Evolutionary conservation across 1,140 invertebrate species (phyloP), one percentile per base, ranked within the genome.

Genomic region (Drosophila azteca): DNA sequence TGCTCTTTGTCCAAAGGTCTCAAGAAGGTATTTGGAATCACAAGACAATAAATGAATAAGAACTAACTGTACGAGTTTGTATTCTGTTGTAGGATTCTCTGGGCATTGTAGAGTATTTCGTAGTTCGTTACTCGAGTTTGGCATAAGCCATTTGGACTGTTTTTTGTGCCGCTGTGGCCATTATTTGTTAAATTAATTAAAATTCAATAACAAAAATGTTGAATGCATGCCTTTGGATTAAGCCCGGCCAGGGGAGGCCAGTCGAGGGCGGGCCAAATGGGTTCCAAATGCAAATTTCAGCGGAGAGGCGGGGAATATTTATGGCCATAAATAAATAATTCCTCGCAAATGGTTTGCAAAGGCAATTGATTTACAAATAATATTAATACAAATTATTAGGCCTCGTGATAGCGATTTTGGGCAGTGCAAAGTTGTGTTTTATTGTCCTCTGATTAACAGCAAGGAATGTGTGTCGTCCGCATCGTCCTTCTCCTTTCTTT

Each of bases 111-210:
- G 49, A 26, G 24, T 26, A 68, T 68, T 69, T 45, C 49, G 63
- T 58, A 64, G 64, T 71, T 46, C 44, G 44, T 65, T 57, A 71
- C 67, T 75, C 61, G 58, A 57, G 50, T 62, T 84, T 67, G 39
- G 53, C 50, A 70, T 45, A 22, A 68, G 26, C 55, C 17, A 20
- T 35, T 31, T 31, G 8, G 29, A 70, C 50, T 64, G 54, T 45
- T 24, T 61, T 83, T 73, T n/a, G n/a, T 66, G 22, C 22, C 24
- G 29, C 17, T 9, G 49, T 24, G 1, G 43, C 66, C 66, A 67
- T 67, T 69, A 82, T 81, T 85, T 85, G 77, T 81, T 77, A 71
- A 85, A 84, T 84, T 84, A 84, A 84, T 84, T 85, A 85, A 84
- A 84, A 85, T 84, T 84, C 81, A 81, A 80, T 80, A 84, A 84